Evolutionary conservation across 2,888 invertebrate genomes (phyloP).

Genomic region (Oxyscelio sp.): DNA sequence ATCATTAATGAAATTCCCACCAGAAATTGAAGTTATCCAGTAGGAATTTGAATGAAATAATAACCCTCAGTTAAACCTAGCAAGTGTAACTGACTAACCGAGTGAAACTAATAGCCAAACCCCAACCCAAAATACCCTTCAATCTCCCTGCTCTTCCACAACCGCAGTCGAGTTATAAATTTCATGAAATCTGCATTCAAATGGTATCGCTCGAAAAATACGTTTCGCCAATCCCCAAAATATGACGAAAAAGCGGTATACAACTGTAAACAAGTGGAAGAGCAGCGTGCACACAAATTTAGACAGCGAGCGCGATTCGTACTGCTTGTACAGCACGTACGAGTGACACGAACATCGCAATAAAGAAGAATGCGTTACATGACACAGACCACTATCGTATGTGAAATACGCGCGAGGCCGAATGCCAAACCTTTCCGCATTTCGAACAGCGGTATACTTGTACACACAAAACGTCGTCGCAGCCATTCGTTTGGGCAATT

Average conservation of each 20-base stretch:
- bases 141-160: too few relatives aligned
- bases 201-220: conserved; percentile 17
- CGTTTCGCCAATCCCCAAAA: not conserved
- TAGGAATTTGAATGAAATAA: too few relatives aligned
- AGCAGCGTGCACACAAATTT: conserved; percentile 32
- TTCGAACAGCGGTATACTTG: conserved; percentile 8
- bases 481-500: conserved; percentile 30
- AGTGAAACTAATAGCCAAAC: too few relatives aligned
- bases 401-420: conserved; percentile 22
- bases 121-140: too few relatives aligned
- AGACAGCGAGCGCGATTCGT: not conserved
- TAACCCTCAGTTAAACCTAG: too few relatives aligned
- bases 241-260: conserved; percentile 19
- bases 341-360: not conserved
- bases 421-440: conserved; percentile 29
- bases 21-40: too few relatives aligned
- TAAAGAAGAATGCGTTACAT: conserved; percentile 42
- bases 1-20: too few relatives aligned
- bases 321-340: too few relatives aligned
- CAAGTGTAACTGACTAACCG: too few relatives aligned
- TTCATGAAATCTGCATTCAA: conserved; percentile 7
- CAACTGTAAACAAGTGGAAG: conserved; percentile 32
- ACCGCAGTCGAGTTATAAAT: too few relatives aligned
- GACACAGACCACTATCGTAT: conserved; percentile 26
- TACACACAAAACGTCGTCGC: conserved; percentile 3